Conservation (phyloP, 2,797 vertebrate genomes). For the Heteromormyrus szaboi region DNA sequence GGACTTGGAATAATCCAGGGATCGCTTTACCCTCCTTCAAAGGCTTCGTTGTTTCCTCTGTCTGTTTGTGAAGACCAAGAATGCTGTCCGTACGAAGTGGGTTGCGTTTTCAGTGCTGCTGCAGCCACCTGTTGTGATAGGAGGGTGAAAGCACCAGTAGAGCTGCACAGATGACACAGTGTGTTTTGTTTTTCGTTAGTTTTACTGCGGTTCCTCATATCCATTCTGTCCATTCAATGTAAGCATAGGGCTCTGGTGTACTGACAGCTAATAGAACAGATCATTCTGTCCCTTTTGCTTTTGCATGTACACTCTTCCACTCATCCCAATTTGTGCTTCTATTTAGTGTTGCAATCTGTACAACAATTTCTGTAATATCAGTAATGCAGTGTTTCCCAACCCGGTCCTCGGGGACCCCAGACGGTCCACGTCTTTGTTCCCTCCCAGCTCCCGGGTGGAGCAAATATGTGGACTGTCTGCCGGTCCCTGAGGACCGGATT, state of each 20-base stretch:
- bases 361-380: neutral
- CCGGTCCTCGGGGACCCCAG: neutral
- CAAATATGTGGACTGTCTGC: neutral
- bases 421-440: neutral
- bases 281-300: neutral
- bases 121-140: neutral
- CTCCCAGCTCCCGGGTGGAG: neutral
- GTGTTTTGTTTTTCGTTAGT: neutral
- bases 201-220: neutral
- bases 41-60: conserved; percentile 46
- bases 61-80: conserved; percentile 36
- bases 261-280: neutral
- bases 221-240: neutral
- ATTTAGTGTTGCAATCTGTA: neutral
- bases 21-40: conserved; percentile 58
- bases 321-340: neutral
- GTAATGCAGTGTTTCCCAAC: neutral
- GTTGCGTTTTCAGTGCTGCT: conserved; percentile 14
- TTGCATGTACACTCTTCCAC: neutral
- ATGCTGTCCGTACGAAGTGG: conserved; percentile 16
- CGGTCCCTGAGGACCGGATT: neutral
- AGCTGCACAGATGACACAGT: neutral
- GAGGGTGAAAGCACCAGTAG: neutral
- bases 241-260: neutral
- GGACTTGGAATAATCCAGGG: conserved; percentile 13